Evolutionary conservation across 2,797 vertebrate species (phyloP).

Genomic region (Podarcis lilfordi): DNA sequence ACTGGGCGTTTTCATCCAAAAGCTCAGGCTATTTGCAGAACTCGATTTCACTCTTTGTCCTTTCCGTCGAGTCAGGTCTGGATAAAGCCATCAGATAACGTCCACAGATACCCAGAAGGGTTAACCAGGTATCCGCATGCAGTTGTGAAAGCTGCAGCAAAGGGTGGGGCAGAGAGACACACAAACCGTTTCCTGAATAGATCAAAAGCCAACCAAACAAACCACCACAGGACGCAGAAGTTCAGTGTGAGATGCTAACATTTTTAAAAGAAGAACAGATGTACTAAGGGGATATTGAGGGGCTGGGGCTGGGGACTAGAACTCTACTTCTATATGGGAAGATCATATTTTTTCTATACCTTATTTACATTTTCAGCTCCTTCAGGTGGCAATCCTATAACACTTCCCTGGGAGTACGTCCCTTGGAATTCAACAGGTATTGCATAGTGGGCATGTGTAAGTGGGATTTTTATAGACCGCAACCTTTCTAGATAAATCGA

Average conservation of each 20-base stretch:
- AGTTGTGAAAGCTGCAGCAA: slow-evolving; percentile 60
- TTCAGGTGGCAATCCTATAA: too few relatives aligned
- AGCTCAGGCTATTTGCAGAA: background rate
- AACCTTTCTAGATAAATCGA: slow-evolving; percentile 49
- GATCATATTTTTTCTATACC: too few relatives aligned
- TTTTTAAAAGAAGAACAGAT: background rate
- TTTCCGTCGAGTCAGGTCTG: slow-evolving; percentile 72
- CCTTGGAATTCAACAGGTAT: too few relatives aligned
- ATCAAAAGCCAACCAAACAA: background rate
- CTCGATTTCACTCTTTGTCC: slow-evolving; percentile 39
- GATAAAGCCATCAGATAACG: slow-evolving; percentile 64
- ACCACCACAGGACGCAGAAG: background rate
- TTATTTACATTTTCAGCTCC: too few relatives aligned
- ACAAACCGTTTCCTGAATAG: background rate
- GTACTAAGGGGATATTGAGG: background rate
- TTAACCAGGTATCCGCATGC: slow-evolving; percentile 31
- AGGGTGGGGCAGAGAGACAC: slow-evolving; percentile 5
- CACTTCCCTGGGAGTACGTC: too few relatives aligned
- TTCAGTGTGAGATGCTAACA: background rate
- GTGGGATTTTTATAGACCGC: slow-evolving; percentile 2
- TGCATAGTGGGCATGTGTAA: background rate
- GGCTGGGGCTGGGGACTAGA: background rate
- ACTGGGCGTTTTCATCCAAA: background rate
- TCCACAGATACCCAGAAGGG: slow-evolving; percentile 62
- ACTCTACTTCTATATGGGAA: background rate